Percentiles rank a stretch among this genome's conserved stretches.
phyloP scores from a whole-genome alignment of 2,797 vertebrate genomes.

The Eospalax fontanierii region DNA sequence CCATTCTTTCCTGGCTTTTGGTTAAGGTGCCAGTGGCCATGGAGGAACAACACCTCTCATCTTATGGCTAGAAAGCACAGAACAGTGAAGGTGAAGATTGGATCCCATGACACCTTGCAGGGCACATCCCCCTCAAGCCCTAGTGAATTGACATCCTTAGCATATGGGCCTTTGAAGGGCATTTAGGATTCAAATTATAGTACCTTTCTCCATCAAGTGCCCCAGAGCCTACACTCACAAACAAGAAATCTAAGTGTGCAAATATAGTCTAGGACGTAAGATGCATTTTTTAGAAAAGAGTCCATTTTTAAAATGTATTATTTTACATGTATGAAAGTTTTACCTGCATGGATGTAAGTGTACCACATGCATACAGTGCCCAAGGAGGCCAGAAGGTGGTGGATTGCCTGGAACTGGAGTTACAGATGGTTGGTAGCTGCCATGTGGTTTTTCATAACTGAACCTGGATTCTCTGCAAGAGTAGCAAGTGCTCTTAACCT shows the following conservation, averaged over 20 bases:
- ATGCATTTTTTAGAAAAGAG: background rate
- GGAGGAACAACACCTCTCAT: background rate
- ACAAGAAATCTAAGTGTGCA: background rate
- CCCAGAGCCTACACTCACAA: background rate
- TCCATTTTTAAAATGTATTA: too few species aligned
- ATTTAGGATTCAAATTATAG: background rate
- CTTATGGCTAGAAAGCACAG: background rate
- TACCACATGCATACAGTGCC: too few species aligned
- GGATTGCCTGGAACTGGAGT: too few species aligned
- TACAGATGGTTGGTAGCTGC: too few species aligned
- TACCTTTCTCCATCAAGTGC: background rate
- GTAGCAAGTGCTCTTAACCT: too few species aligned
- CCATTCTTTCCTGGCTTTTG: background rate
- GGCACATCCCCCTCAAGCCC: background rate
- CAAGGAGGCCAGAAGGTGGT: too few species aligned
- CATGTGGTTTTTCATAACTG: too few species aligned
- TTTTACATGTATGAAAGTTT: too few species aligned
- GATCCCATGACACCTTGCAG: background rate
- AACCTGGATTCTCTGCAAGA: too few species aligned
- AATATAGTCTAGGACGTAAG: background rate
- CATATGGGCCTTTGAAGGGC: background rate
- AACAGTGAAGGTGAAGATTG: background rate
- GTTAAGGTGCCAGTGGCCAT: background rate
- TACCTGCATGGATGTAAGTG: too few species aligned
- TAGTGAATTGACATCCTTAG: background rate